Evolutionary conservation across 2,888 invertebrate species (phyloP).

Genomic region (Acrocyrtus sp.): DNA sequence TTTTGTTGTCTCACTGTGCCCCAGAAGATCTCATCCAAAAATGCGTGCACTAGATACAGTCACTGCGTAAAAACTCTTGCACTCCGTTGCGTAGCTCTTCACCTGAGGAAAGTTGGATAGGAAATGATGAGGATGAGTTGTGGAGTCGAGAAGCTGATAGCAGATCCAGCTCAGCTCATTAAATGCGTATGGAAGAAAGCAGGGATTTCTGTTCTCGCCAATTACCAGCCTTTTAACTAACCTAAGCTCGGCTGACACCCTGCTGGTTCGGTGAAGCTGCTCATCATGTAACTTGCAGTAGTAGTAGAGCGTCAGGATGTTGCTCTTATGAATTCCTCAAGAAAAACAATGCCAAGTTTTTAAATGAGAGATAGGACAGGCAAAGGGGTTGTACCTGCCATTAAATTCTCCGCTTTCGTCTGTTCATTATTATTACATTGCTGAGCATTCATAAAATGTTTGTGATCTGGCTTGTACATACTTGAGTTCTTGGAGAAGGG

Average conservation of each 20-base stretch:
- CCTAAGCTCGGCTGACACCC: not conserved
- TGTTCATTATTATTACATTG: not conserved
- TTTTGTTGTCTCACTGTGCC: not conserved
- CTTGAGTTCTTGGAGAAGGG: too few species aligned
- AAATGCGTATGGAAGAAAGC: slow-evolving; percentile 5
- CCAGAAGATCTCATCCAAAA: not conserved
- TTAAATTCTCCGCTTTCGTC: too few species aligned
- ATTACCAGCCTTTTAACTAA: not conserved
- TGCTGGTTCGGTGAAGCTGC: not conserved
- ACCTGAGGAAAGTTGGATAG: not conserved
- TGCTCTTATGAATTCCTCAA: not conserved
- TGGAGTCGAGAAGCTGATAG: not conserved
- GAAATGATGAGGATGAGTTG: not conserved
- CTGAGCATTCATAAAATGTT: not conserved
- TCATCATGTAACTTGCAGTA: not conserved
- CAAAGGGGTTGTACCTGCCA: too few species aligned
- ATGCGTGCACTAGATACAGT: not conserved
- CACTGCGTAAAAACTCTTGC: not conserved
- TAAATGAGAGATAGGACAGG: not conserved
- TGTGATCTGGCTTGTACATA: not conserved
- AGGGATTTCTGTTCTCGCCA: not conserved
- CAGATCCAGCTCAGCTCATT: not conserved
- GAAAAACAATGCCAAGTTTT: not conserved
- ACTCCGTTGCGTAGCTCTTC: not conserved
- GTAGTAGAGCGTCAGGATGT: not conserved